These are phyloP conservation scores for Oplegnathus fasciatus DNA, from an alignment of 2,113 vertebrate species.

Conservation along the genomic window DNA sequence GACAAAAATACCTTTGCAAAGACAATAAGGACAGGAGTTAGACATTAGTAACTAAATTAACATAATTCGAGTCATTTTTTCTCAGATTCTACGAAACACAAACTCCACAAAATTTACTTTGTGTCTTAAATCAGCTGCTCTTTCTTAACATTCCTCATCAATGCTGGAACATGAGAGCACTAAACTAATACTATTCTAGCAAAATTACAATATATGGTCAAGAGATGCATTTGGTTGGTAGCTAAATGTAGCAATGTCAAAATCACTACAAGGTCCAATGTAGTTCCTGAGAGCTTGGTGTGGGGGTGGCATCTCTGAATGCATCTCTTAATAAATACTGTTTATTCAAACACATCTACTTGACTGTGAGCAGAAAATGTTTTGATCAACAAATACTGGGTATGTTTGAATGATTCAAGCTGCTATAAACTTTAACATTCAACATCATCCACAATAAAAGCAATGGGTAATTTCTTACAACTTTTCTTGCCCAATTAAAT, in stretches of 20 bases:
- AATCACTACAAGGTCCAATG: not conserved
- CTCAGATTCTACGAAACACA: not conserved
- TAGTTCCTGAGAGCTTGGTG: not conserved
- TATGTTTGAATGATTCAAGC: not conserved
- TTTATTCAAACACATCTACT: not conserved
- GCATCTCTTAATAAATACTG: not conserved
- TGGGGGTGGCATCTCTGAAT: not conserved
- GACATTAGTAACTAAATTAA: no score
- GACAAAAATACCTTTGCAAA: not conserved
- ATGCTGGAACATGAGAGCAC: not conserved
- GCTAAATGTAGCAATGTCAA: not conserved
- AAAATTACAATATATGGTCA: not conserved
- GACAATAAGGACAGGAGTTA: no score
- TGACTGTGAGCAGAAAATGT: slow-evolving; percentile 8
- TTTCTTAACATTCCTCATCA: no score
- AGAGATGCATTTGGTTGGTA: not conserved
- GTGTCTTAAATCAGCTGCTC: not conserved
- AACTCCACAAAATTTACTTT: no score
- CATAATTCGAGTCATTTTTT: not conserved
- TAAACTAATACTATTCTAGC: not conserved
- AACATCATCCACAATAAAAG: slow-evolving; percentile 22
- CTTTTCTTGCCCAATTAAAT: not conserved
- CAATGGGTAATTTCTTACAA: slow-evolving; percentile 16
- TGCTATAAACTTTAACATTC: not conserved
- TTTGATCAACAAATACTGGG: not conserved